Base-by-base conservation (phyloP, 2,797 vertebrate genomes). In the Siniperca undulata region DNA sequence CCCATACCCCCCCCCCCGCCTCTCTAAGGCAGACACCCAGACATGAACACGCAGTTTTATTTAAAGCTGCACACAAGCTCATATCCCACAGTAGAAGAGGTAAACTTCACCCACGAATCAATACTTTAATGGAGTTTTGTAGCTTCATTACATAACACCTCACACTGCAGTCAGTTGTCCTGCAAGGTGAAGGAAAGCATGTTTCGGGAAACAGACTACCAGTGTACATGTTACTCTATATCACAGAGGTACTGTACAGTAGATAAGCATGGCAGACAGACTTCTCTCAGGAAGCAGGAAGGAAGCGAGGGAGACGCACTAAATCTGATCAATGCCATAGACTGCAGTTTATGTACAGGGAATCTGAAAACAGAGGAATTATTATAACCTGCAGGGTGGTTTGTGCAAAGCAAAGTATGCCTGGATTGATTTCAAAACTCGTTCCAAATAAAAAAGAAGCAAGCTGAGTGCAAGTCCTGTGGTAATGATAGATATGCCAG, bases 401-500 rank as follows among this genome's bases (percentile, higher is more conserved):
- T 84, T 85, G 70, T 87, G 79, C 84, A 85, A 66, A 78, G 44
- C 71, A 58, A 56, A 88, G 78, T 85, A 67, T 46, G 68, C 62
- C 82, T 75, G 70, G 82, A 89, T 89, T 84, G 83, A 90, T 91
- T 91, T 91, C 42, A 86, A 89, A 91, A 83, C 70, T 70, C 34
- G 27, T 80, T 92, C 73, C 69, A 85, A 86, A 91, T 89, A 79
- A 91, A 89, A 38, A 92, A 81, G 83, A 84, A 79, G 76, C 70
- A 44, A 89, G 84, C 90, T 83, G 84, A 87, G 86, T 64, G 77
- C 84, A 27, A 77, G 88, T 89, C 78, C 80, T 81, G 76, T 78
- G 88, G 86, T 86, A 88, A 87, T 93, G 93, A 94, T 89, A 86
- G 89, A 93, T 93, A 81, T 82, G 85, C 81, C 79, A 60, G 84